Evolutionary conservation across 35 echinoderm and acorn worm species (phyloP).

Genomic region (Antedon bifida): DNA sequence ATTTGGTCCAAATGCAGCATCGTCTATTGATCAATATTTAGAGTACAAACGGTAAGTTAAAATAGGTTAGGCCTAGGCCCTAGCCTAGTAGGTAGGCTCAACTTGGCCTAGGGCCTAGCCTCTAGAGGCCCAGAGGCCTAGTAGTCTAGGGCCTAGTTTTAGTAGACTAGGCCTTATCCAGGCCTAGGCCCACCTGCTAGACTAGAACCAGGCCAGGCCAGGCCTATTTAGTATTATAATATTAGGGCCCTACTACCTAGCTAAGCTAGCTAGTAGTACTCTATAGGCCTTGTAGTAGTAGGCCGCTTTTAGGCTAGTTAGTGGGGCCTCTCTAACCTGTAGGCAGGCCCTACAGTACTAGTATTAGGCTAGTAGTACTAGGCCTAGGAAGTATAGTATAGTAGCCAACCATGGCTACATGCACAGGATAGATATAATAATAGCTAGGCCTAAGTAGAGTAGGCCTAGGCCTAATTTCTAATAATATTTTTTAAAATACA

Average conservation of each 20-base stretch:
- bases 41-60: conserved; percentile 6
- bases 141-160: neutral
- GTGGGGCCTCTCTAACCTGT: too few species aligned
- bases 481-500: too few species aligned
- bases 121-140: neutral
- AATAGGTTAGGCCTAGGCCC: neutral
- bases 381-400: too few species aligned
- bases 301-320: neutral
- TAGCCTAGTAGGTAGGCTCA: neutral
- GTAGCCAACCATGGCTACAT: too few species aligned
- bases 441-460: too few species aligned
- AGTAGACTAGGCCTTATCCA: neutral
- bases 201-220: neutral
- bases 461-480: too few species aligned
- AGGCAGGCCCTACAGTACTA: neutral
- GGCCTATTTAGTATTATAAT: neutral
- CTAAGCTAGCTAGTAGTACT: too few species aligned
- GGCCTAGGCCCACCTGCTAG: neutral
- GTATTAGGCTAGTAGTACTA: too few species aligned
- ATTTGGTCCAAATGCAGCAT: neutral
- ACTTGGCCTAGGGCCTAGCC: neutral
- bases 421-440: too few species aligned
- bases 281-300: too few species aligned
- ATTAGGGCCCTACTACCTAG: too few species aligned
- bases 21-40: conserved; percentile 6